These are phyloP conservation scores for Sarcophaga caerulescens DNA, from an alignment of 2,888 invertebrate species.

Conservation along the genomic window DNA sequence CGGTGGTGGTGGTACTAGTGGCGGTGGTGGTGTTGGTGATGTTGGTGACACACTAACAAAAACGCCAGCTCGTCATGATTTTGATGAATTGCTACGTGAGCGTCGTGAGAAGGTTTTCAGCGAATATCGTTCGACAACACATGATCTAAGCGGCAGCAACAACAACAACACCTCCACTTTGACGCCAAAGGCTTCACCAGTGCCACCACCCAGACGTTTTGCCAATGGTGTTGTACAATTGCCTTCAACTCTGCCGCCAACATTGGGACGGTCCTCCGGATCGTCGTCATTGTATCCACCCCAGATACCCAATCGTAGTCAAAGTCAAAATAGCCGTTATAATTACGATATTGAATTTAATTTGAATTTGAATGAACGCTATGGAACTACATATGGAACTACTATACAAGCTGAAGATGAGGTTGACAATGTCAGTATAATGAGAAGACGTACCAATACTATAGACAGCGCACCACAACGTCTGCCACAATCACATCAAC, in stretches of 20 bases:
- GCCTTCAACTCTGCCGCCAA: slow-evolving; percentile 71
- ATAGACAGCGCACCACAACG: slow-evolving; percentile 72
- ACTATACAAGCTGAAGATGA: slow-evolving; percentile 38
- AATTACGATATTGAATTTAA: slow-evolving; percentile 78
- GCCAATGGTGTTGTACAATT: slow-evolving; percentile 60
- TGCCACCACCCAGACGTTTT: slow-evolving; percentile 65
- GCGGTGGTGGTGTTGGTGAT: slow-evolving; percentile 28
- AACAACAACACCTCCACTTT: not conserved
- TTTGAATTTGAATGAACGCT: slow-evolving; percentile 74
- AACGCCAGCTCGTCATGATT: slow-evolving; percentile 79
- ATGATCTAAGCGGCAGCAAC: slow-evolving; percentile 43
- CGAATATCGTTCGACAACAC: slow-evolving; percentile 71
- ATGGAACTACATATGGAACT: not conserved
- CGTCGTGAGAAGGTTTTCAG: slow-evolving; percentile 80
- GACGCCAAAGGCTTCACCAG: slow-evolving; percentile 46
- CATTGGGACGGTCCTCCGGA: slow-evolving; percentile 68
- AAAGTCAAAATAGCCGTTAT: slow-evolving; percentile 71
- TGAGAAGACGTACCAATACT: slow-evolving; percentile 68
- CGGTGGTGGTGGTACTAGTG: slow-evolving; percentile 18
- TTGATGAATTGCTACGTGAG: slow-evolving; percentile 80
- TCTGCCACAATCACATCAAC: slow-evolving; percentile 48
- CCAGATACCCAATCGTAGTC: slow-evolving; percentile 63
- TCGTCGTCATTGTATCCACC: slow-evolving; percentile 57
- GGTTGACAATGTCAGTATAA: slow-evolving; percentile 59
- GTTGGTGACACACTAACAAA: slow-evolving; percentile 65